Base-by-base conservation (phyloP, 2,797 vertebrate species). In the Urosaurus nigricauda region DNA sequence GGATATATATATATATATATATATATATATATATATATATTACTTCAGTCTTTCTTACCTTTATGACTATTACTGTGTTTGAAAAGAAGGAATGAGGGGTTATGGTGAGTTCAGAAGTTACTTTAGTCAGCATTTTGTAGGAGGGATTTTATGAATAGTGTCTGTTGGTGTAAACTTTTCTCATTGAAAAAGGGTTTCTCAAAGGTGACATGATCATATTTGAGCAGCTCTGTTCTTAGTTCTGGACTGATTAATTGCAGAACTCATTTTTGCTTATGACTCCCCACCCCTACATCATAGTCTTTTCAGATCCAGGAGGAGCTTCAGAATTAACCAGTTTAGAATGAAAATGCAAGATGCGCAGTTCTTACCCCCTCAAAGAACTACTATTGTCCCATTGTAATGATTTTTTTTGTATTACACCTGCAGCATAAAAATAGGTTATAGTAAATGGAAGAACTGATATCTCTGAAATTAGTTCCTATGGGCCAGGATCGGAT, bases 71-170 rank as follows among this genome's bases (percentile, higher is more conserved):
- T 90, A 32, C n/a, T 79, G 21, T 88, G 79, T 84, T 26, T 13
- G 70, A 71, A 53, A 74, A 0, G 0, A 35, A 29, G 0, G 0
- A 0, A 29, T 65, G 63, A 47, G 40, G 58, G 24, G 5, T 75
- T 56, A 35, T 3, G 26, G 21, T 8, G 32, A 53, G 7, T 83
- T 83, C 16, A 32, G 65, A 47, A 21, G 16, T 16, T 43, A 21
- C 29, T 51, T 47, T 83, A n/a, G 12, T 70, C 5, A 40, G 43
- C 26, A 83, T n/a, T 11, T 37, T 13, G 43, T 8, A 14, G 16
- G 1, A 51, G 43, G 29, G 58, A 16, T 56, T 51, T 14, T 56
- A 56, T 56, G 43, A 73, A 6, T 35, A 80, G 37, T 8, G 0
- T 9, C 13, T 40, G 21, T 40, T 29, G 60, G 37, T 65, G 60